Base-by-base conservation (phyloP, 2,797 vertebrate species). In the Graptemys geographica region DNA sequence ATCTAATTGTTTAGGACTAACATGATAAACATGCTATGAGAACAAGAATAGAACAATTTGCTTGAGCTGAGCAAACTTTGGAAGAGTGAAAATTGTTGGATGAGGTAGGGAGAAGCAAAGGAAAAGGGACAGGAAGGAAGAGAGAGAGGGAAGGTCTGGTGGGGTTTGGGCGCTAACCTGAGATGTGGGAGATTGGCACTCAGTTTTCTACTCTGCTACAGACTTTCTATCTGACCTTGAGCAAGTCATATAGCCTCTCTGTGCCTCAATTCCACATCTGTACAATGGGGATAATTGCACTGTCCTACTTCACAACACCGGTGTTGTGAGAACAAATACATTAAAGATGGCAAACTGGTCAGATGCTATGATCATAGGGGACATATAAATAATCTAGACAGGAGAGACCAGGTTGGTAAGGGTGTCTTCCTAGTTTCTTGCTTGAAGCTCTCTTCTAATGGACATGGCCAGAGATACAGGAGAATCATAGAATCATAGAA, bases 321-420 rank as follows among this genome's bases (percentile, higher is more conserved):
- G 2, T 23, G 41, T 81, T 89, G 52, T 56, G 69, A 37, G 59
- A 11, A 31, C 11, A 11, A 37, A 2, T 0, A 0, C 11, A 28
- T 2, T 41, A 10, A 47, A 27, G 80, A 16, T 18, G 37, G 12
- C 0, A 76, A 90, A 37, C 3, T 37, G 19, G 37, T 72, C 19
- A 37, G 9, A 25, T 23, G 31, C 55, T 16, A 21, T 72, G 69
- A 5, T 23, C 11, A 72, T 23, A 41, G 11, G 19, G n/a, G 65
- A 21, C n/a, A 72, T 23, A 72, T 41, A 72, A 41, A 72, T 41
- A 72, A 41, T 19, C 23, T n/a, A 25, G 37, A 1, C 19, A 49
- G 25, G 10, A 81, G 44, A 33, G 9, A 47, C 3, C 0, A 0
- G 41, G 44, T 0, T 21, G n/a, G n/a, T 41, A n/a, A 72, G 19